Percentiles rank a stretch among this genome's conserved stretches.
Conservation (phyloP, 2,888 invertebrate genomes). For the Acanthosepion esculentum region DNA sequence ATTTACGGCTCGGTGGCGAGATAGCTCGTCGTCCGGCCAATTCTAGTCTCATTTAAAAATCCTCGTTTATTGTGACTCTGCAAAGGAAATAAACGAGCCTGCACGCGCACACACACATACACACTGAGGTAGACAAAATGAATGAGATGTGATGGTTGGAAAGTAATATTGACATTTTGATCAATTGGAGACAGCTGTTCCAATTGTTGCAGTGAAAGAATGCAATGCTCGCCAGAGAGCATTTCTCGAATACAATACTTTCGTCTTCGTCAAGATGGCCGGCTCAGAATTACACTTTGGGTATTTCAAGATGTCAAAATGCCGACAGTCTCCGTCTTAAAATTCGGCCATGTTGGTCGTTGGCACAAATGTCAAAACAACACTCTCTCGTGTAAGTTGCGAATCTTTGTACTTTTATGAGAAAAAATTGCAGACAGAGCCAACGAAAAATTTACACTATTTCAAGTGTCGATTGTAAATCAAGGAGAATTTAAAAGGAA, state of each 20-base stretch:
- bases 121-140: neutral
- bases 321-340: neutral
- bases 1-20: neutral
- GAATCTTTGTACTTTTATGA: neutral
- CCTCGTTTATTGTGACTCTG: neutral
- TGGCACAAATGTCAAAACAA: neutral
- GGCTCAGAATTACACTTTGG: conserved; percentile 8
- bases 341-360: neutral
- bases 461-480: neutral
- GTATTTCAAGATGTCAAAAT: conserved; percentile 6
- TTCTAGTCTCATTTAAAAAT: neutral
- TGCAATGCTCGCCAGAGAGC: neutral
- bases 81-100: neutral
- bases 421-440: neutral
- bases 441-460: too few species aligned
- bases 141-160: neutral
- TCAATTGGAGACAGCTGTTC: conserved; percentile 12
- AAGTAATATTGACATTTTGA: neutral
- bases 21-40: neutral
- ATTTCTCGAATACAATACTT: conserved; percentile 6
- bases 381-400: neutral
- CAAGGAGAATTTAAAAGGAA: too few species aligned
- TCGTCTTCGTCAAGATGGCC: neutral
- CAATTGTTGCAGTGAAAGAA: neutral
- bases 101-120: neutral